Evolutionary conservation across 2,888 invertebrate genomes (phyloP).

Genomic region (Orthonevra nobilis): DNA sequence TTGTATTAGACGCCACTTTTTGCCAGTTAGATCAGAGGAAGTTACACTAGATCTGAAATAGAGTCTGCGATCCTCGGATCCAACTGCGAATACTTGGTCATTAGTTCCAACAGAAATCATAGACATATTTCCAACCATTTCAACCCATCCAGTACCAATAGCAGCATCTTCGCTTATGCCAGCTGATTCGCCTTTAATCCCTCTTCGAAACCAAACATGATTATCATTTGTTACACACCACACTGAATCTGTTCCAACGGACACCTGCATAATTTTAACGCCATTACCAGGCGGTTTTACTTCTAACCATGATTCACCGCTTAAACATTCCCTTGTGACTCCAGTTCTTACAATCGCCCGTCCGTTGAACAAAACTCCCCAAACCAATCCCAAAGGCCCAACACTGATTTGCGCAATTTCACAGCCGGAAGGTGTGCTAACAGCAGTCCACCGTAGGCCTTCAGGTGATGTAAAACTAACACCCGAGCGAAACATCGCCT

Average conservation of each 20-base stretch:
- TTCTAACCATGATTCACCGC: conserved; percentile 89
- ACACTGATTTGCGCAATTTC: conserved; percentile 93
- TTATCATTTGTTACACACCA: conserved; percentile 90
- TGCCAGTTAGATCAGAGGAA: conserved; percentile 89
- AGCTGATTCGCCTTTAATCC: conserved; percentile 85
- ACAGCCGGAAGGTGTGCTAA: conserved; percentile 88
- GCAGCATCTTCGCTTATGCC: conserved; percentile 88
- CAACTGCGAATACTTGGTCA: conserved; percentile 94
- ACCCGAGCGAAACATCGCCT: conserved; percentile 92
- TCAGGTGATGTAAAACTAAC: conserved; percentile 92
- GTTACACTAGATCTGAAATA: conserved; percentile 90
- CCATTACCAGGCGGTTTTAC: conserved; percentile 87
- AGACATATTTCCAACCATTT: conserved; percentile 92
- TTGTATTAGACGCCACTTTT: conserved; percentile 91
- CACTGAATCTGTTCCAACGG: conserved; percentile 89
- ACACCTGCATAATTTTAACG: conserved; percentile 87
- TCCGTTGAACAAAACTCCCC: conserved; percentile 93
- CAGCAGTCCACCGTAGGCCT: conserved; percentile 91
- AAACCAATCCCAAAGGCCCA: conserved; percentile 91
- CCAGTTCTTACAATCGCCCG: conserved; percentile 90
- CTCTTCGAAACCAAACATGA: conserved; percentile 92
- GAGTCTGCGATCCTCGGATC: conserved; percentile 89
- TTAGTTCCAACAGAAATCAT: conserved; percentile 91
- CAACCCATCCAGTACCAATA: conserved; percentile 92
- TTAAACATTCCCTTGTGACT: conserved; percentile 86